These are phyloP conservation scores for Platypus cylindrus DNA, from an alignment of 2,888 invertebrate genomes.

Conservation along the genomic window DNA sequence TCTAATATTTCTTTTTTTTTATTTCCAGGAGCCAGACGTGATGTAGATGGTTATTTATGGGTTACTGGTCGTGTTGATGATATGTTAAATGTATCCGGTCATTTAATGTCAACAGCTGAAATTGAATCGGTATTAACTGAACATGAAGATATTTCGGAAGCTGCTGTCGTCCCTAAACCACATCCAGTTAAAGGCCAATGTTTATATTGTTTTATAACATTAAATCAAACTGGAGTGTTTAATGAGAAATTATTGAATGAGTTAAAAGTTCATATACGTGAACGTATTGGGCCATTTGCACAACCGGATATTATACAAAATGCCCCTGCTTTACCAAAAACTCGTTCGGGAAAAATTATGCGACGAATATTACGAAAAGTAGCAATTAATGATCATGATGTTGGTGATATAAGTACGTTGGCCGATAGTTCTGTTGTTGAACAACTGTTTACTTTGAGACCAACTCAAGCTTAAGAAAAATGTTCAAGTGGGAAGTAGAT, in stretches of 20 bases:
- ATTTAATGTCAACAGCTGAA: slow-evolving; percentile 94
- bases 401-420: slow-evolving; percentile 89
- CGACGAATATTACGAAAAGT: slow-evolving; percentile 87
- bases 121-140: slow-evolving; percentile 73
- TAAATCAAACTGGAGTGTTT: slow-evolving; percentile 64
- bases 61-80: slow-evolving; percentile 96
- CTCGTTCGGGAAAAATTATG: slow-evolving; percentile 97
- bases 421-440: slow-evolving; percentile 87
- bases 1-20: not conserved
- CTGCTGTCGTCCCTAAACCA: slow-evolving; percentile 91
- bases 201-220: slow-evolving; percentile 91
- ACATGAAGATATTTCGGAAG: slow-evolving; percentile 73
- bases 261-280: slow-evolving; percentile 68
- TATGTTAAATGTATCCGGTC: slow-evolving; percentile 97
- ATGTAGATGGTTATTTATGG: slow-evolving; percentile 92
- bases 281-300: slow-evolving; percentile 91
- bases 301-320: slow-evolving; percentile 89
- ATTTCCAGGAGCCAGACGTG: slow-evolving; percentile 67
- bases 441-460: slow-evolving; percentile 60
- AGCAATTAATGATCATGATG: slow-evolving; percentile 73
- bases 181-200: slow-evolving; percentile 95
- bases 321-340: slow-evolving; percentile 90
- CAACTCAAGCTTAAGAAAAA: slow-evolving; percentile 28
- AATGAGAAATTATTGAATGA: slow-evolving; percentile 56
- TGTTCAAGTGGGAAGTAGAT: not conserved